Evolutionary conservation across 2,888 invertebrate species (phyloP), one percentile per base, ranked within the genome.

Genomic region (Drosophila mercatorum): DNA sequence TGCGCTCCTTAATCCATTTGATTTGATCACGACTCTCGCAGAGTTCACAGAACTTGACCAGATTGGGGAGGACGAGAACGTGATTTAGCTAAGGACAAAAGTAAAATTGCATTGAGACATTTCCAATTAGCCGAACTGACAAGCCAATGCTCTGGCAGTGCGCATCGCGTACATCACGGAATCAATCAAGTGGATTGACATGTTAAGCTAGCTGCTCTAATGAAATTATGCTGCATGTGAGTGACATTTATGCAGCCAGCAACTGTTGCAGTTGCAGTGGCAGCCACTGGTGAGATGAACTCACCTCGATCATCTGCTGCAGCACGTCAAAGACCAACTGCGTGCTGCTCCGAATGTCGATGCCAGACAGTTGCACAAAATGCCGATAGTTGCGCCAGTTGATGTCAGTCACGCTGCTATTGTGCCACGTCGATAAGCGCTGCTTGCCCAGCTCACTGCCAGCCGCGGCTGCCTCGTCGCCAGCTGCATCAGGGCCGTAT

Each of bases 281-380:
- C 38, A 28, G 26, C 22, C 44, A 22, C 44, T 22, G 22, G 22
- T 2, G 22, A 22, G 22, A 14, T 22, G 10, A 8, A 67, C 91
- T 81, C 80, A 93, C 93, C 92, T 93, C 93, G 89, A 93, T 91
- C 94, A 95, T 94, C 85, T 98, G 97, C 1, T 96, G 95, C 79
- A 97, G 97, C 40, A 98, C 95, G 92, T 99, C 98, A 92, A 98
- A 95, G 22, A 99, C 94, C 90, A 99, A 96, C 91, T 98, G 97
- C 60, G 98, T 93, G 93, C 98, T 99, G 68, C 98, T 99, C 92
- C 97, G 96, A 38, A 98, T 94, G 93, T 99, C 98, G 43, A 99
- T 94, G 12, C 95, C 96, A 73, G 95, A 95, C 57, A 93, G 93
- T 55, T 94, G 92, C 46, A 91, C 89, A 67, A 92, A 91, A 80